Evolutionary conservation across 2,888 invertebrate species (phyloP).

Genomic region (Drosophila hawaiiensis): DNA sequence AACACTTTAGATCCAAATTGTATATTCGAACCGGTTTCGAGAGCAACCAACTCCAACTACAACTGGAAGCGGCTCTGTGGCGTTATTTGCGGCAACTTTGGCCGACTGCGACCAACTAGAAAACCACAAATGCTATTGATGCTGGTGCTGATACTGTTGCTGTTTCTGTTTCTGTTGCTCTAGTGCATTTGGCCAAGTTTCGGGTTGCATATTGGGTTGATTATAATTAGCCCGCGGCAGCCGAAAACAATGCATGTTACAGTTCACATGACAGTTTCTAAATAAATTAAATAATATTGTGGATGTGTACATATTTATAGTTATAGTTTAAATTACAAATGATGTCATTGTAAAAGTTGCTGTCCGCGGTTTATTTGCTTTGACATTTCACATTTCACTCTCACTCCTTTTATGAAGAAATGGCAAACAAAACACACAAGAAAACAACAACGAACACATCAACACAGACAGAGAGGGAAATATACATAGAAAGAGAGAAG

Average conservation of each 20-base stretch:
- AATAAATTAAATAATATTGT: constrained; percentile 22
- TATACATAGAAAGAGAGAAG: constrained; percentile 4
- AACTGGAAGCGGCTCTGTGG: constrained; percentile 44
- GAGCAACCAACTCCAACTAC: constrained; percentile 36
- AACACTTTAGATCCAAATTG: constrained; percentile 69
- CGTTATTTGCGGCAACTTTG: constrained; percentile 70
- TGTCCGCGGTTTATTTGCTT: constrained; percentile 35
- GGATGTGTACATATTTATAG: background rate
- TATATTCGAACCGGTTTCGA: constrained; percentile 73
- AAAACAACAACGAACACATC: constrained; percentile 22
- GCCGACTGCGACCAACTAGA: constrained; percentile 61
- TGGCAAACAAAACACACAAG: constrained; percentile 52
- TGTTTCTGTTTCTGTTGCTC: constrained; percentile 3
- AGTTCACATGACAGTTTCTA: constrained; percentile 31
- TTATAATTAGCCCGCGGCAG: constrained; percentile 44
- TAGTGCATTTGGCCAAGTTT: constrained; percentile 63
- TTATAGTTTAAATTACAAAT: constrained; percentile 38
- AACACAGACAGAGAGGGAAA: constrained; percentile 5
- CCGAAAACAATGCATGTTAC: constrained; percentile 49
- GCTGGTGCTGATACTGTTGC: constrained; percentile 20
- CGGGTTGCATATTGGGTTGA: constrained; percentile 29
- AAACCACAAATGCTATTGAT: constrained; percentile 53
- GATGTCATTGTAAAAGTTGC: constrained; percentile 71
- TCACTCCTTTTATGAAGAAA: constrained; percentile 78
- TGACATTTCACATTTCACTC: constrained; percentile 80